phyloP scores from a whole-genome alignment of 1,140 invertebrate species.

The Heliconius nattereri region DNA sequence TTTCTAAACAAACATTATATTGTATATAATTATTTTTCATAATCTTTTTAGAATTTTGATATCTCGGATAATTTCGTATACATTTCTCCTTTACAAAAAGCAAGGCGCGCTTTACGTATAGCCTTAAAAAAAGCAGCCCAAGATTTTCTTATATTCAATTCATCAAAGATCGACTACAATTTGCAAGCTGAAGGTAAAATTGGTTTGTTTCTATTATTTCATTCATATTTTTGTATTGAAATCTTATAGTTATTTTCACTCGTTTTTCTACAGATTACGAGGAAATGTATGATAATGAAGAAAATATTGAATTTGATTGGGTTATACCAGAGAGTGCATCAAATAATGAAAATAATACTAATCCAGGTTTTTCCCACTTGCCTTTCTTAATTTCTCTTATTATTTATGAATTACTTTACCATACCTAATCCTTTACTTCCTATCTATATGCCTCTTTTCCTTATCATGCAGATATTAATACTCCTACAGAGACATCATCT shows the following conservation, averaged over 20 bases:
- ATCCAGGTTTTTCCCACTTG: constrained; percentile 53
- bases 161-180: constrained; percentile 50
- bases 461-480: constrained; percentile 1
- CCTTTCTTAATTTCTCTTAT: constrained; percentile 14
- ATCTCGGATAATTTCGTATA: constrained; percentile 53
- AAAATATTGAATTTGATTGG: constrained; percentile 66
- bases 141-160: constrained; percentile 57
- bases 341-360: constrained; percentile 41
- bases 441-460: not conserved
- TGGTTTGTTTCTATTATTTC: not conserved
- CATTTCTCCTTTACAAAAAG: constrained; percentile 70
- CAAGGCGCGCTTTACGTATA: constrained; percentile 59
- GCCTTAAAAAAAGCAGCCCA: constrained; percentile 69
- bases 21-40: not conserved
- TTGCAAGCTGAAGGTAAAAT: constrained; percentile 60
- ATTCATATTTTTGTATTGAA: not conserved
- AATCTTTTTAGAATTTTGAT: constrained; percentile 50
- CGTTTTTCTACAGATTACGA: constrained; percentile 50
- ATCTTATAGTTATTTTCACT: not conserved
- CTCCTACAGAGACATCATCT: not conserved
- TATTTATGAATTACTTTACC: not conserved
- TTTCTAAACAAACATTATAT: not conserved
- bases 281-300: constrained; percentile 63
- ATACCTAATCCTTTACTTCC: not conserved
- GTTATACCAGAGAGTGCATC: constrained; percentile 47